A percentile compares a stretch with the other conserved stretches of the same genome.
These are phyloP conservation scores for Papilio machaon DNA, from an alignment of 1,140 invertebrate species.

Conservation along the genomic window DNA sequence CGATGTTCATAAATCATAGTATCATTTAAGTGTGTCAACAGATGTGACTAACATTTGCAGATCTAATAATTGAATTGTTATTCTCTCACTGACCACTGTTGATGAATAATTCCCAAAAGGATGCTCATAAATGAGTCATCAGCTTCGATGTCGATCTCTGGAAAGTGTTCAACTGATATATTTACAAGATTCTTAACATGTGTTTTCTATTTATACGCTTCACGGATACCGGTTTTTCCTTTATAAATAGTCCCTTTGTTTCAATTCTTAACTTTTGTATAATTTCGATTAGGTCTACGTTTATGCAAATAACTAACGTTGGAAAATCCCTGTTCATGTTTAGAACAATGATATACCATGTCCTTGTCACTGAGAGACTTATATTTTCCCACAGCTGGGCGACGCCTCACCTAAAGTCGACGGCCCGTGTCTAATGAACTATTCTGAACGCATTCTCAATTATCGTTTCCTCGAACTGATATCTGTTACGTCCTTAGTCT, in stretches of 20 bases:
- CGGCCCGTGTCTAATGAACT: slow-evolving; percentile 57
- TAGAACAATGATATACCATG: slow-evolving; percentile 51
- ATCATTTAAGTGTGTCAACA: slow-evolving; percentile 1
- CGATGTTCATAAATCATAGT: background rate
- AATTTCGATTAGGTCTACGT: slow-evolving; percentile 44
- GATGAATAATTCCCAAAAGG: slow-evolving; percentile 30
- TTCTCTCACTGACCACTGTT: slow-evolving; percentile 1
- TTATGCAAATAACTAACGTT: slow-evolving; percentile 54
- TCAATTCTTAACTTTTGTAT: slow-evolving; percentile 35
- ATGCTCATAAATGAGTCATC: slow-evolving; percentile 9
- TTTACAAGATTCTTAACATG: slow-evolving; percentile 24
- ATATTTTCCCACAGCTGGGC: slow-evolving; percentile 60
- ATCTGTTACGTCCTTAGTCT: slow-evolving; percentile 40
- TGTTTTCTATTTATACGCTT: slow-evolving; percentile 32
- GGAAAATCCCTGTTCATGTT: slow-evolving; percentile 58
- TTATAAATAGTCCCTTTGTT: slow-evolving; percentile 6
- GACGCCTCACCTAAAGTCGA: slow-evolving; percentile 39
- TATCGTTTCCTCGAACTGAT: slow-evolving; percentile 57
- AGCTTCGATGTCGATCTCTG: slow-evolving; percentile 29
- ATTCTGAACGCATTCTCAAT: slow-evolving; percentile 57
- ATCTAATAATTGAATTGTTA: slow-evolving; percentile 28
- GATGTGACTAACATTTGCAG: background rate
- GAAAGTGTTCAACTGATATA: slow-evolving; percentile 25
- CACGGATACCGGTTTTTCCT: slow-evolving; percentile 34
- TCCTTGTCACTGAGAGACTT: slow-evolving; percentile 64